Base-by-base conservation (phyloP, 35 echinoderm and acorn worm genomes). In the Hemicentrotus pulcherrimus region DNA sequence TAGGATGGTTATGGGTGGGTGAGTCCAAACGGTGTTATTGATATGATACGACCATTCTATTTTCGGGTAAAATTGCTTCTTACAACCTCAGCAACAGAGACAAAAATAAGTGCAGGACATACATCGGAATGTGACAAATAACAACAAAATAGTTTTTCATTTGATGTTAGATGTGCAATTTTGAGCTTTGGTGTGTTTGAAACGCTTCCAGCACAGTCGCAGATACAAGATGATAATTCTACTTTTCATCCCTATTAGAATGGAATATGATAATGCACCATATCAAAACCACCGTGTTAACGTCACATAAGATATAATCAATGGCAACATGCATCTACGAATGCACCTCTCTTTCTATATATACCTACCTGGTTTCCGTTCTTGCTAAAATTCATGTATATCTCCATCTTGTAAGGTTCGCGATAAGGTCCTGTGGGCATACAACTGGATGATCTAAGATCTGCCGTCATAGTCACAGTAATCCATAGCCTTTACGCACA, bases 331-430 rank as follows among this genome's bases (percentile, higher is more conserved):
- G 88, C 88, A 90, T 90, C 16, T 0, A 45, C 0, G 32, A 12
- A 41, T 47, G 46, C 16, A 45, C 16, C 88, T 5, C 88, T 5
- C 4, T 41, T 11, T 90, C 32, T 90, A 41, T 85, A 85, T 0
- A 33, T 30, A 90, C 88, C 6, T 47, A 90, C 88, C 32, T 33
- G 88, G 88, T 90, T 90, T 32, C 88, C 88, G 31, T 90, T 90
- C 88, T 90, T 90, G 88, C 9, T 33, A 90, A 90, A 90, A 32
- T 90, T 90, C 88, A 90, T 90, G 88, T 90, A 90, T 33, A 90
- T 90, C 12, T 90, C 88, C 88, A 90, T 90, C 45, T 90, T 90
- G 88, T 90, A 15, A 33, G 88, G 88, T 90, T 90, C 31, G 88
- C 32, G 32, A 47, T 90, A 90, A 90, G 88, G 88, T 90, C 88